phyloP scores from a whole-genome alignment of 2,113 vertebrate genomes.

The Chaenogobius annularis region DNA sequence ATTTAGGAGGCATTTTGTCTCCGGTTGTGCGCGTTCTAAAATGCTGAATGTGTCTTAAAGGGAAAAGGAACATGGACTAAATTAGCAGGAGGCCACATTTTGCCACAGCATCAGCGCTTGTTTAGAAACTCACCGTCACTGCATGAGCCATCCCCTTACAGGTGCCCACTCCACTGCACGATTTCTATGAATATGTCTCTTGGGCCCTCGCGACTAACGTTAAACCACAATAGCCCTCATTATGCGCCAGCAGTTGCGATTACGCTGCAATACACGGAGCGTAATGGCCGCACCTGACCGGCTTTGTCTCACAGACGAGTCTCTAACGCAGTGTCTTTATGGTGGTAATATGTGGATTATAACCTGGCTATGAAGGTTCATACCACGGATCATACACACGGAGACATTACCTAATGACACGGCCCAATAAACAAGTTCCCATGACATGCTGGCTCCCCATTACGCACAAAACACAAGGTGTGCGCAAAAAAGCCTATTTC shows the following conservation, averaged over 20 bases:
- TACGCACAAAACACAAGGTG: not conserved
- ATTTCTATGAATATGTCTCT: slow-evolving; percentile 37
- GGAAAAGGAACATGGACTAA: too few relatives aligned
- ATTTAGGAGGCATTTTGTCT: too few relatives aligned
- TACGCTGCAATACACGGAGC: slow-evolving; percentile 45
- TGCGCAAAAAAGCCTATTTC: not conserved
- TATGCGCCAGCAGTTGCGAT: slow-evolving; percentile 18
- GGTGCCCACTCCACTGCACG: slow-evolving; percentile 16
- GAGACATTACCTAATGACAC: not conserved
- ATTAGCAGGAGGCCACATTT: too few relatives aligned
- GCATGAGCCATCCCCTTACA: slow-evolving; percentile 27
- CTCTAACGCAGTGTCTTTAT: slow-evolving; percentile 28
- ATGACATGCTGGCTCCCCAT: not conserved
- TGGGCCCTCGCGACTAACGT: slow-evolving; percentile 16
- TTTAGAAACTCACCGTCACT: slow-evolving; percentile 25
- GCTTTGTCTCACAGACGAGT: slow-evolving; percentile 41
- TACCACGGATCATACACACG: slow-evolving; percentile 28
- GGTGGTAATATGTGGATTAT: slow-evolving; percentile 27
- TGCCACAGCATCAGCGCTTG: not conserved
- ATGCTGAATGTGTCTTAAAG: too few relatives aligned
- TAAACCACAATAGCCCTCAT: slow-evolving; percentile 39
- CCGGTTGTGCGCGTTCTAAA: too few relatives aligned
- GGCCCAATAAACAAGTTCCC: not conserved
- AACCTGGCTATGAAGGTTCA: slow-evolving; percentile 9
- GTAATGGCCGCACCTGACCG: slow-evolving; percentile 46